Percentiles rank a stretch among this genome's conserved stretches.
These are phyloP conservation scores for Diaphora mendica DNA, from an alignment of 2,888 invertebrate species.

Conservation along the genomic window DNA sequence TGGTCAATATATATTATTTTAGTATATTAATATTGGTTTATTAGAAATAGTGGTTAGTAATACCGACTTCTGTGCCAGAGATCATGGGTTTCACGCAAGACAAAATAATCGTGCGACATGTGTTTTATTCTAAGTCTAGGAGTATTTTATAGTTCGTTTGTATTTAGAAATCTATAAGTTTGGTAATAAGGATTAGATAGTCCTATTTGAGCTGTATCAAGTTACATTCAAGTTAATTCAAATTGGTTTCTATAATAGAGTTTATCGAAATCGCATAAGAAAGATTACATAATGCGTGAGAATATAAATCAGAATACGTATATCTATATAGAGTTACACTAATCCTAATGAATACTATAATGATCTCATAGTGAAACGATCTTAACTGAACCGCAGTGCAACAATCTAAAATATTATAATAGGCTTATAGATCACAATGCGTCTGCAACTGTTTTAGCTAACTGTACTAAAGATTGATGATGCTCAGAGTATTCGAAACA, in stretches of 20 bases:
- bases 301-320: constrained; percentile 40
- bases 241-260: neutral
- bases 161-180: neutral
- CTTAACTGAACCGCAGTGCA: constrained; percentile 44
- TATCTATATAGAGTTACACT: constrained; percentile 37
- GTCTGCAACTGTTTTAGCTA: constrained; percentile 58
- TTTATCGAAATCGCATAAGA: neutral
- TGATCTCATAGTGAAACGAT: constrained; percentile 37
- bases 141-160: neutral
- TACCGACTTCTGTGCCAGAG: too few relatives aligned
- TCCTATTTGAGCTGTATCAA: neutral
- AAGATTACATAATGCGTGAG: constrained; percentile 30
- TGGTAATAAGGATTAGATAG: neutral
- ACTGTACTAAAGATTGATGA: constrained; percentile 77
- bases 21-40: too few relatives aligned
- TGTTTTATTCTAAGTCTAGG: neutral
- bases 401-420: constrained; percentile 60
- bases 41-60: too few relatives aligned
- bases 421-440: constrained; percentile 61
- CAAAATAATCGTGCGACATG: neutral
- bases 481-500: constrained; percentile 75
- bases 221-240: neutral
- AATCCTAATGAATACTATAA: constrained; percentile 45
- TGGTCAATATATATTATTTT: too few relatives aligned
- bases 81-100: too few relatives aligned